These are phyloP conservation scores for Probosciger aterrimus DNA, from an alignment of 2,113 vertebrate species.

Conservation along the genomic window DNA sequence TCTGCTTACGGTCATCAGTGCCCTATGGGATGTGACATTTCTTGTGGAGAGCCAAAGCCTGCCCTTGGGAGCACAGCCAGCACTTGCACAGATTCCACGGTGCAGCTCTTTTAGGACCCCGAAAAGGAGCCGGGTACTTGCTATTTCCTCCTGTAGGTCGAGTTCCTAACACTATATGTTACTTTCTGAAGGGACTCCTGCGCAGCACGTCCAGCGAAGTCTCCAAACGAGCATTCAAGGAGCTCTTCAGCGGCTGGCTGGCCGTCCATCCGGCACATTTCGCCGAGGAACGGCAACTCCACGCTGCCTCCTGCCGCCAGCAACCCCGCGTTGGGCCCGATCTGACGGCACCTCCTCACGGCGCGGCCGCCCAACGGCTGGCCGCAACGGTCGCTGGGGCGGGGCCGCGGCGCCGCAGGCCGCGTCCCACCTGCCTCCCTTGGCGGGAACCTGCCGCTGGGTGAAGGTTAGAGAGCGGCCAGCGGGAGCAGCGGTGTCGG, in stretches of 20 bases:
- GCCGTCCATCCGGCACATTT: accelerated
- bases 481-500: background rate
- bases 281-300: background rate
- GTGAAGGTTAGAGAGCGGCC: background rate
- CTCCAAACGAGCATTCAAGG: accelerated
- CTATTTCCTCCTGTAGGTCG: background rate
- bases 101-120: background rate
- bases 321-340: too few species aligned
- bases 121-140: background rate
- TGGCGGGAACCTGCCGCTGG: background rate
- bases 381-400: background rate
- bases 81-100: background rate
- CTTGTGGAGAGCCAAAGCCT: background rate
- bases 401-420: background rate
- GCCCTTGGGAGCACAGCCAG: background rate
- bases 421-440: background rate
- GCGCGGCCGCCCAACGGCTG: background rate
- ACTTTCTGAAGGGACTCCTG: background rate
- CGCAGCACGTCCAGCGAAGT: background rate
- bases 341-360: background rate
- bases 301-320: background rate
- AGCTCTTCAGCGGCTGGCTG: too few species aligned
- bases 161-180: accelerated
- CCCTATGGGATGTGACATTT: background rate
- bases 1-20: background rate